These are phyloP conservation scores for Mycteria americana DNA, from an alignment of 2,797 vertebrate genomes.

Conservation along the genomic window DNA sequence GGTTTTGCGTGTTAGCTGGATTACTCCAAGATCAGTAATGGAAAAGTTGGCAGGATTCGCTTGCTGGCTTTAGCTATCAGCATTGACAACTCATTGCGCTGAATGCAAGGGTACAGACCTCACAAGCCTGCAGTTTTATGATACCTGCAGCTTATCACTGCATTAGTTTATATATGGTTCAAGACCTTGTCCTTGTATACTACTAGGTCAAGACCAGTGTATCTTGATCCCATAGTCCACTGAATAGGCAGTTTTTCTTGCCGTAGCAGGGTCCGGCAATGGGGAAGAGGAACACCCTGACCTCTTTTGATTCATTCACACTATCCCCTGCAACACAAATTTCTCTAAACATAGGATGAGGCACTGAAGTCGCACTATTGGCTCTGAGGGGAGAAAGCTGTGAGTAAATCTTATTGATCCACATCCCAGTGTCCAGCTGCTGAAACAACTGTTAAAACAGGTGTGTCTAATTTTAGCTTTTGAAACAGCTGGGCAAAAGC, in stretches of 20 bases:
- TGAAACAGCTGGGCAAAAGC: constrained; percentile 19
- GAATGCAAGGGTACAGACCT: background rate
- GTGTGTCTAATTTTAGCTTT: constrained; percentile 45
- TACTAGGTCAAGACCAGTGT: background rate
- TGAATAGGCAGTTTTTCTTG: background rate
- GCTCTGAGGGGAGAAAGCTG: background rate
- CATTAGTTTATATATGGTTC: background rate
- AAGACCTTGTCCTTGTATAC: background rate
- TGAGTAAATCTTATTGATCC: constrained; percentile 5
- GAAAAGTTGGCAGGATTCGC: background rate
- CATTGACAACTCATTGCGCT: background rate
- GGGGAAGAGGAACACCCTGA: background rate
- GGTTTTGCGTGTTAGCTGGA: background rate
- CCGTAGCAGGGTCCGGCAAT: background rate
- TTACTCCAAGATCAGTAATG: background rate
- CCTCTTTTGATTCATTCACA: background rate
- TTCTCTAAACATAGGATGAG: constrained; percentile 13
- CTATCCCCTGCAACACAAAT: constrained; percentile 7
- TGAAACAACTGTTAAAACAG: constrained; percentile 40
- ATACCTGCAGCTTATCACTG: background rate
- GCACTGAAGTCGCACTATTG: background rate
- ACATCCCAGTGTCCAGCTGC: constrained; percentile 18
- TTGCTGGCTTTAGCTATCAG: background rate
- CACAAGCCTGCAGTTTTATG: background rate
- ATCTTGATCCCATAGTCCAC: background rate